A percentile compares a stretch with the other conserved stretches of the same genome.
Conservation (phyloP, 2,797 vertebrate species). For the Selene dorsalis region DNA sequence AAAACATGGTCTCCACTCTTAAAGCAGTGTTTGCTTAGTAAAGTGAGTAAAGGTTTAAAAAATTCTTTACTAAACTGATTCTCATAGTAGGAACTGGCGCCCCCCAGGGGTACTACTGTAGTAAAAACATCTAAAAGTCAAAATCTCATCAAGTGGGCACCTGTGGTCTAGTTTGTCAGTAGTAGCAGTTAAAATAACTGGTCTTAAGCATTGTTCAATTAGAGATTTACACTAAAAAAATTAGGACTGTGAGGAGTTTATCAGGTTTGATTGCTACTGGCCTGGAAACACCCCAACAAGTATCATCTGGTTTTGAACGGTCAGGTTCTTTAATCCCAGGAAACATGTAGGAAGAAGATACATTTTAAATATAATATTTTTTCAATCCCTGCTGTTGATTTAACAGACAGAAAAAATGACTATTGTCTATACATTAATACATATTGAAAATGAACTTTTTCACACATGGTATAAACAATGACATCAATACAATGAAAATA, state of each 20-base stretch:
- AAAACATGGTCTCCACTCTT: too few relatives aligned
- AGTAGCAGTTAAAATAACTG: not conserved
- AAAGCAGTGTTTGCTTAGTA: not conserved
- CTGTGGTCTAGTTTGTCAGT: too few relatives aligned
- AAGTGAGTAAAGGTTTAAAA: not conserved
- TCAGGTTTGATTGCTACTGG: not conserved
- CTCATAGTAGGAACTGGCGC: too few relatives aligned
- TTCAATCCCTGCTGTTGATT: not conserved
- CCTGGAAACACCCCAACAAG: not conserved
- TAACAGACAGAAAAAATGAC: not conserved
- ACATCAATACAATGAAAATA: constrained; percentile 40
- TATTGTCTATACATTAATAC: not conserved
- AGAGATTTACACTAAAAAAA: not conserved
- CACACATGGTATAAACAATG: constrained; percentile 49
- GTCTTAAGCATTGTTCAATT: not conserved
- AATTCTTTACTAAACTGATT: not conserved
- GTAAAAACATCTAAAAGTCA: too few relatives aligned
- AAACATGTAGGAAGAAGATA: too few relatives aligned
- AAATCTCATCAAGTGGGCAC: too few relatives aligned
- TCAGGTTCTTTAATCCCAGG: too few relatives aligned
- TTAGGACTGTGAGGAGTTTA: not conserved
- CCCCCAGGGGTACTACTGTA: too few relatives aligned
- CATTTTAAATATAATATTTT: too few relatives aligned
- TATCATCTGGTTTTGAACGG: not conserved
- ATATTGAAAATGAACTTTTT: constrained; percentile 58